Evolutionary conservation across 2,888 invertebrate genomes (phyloP), one percentile per base, ranked within the genome.

Genomic region (Podotricha telesiphe): DNA sequence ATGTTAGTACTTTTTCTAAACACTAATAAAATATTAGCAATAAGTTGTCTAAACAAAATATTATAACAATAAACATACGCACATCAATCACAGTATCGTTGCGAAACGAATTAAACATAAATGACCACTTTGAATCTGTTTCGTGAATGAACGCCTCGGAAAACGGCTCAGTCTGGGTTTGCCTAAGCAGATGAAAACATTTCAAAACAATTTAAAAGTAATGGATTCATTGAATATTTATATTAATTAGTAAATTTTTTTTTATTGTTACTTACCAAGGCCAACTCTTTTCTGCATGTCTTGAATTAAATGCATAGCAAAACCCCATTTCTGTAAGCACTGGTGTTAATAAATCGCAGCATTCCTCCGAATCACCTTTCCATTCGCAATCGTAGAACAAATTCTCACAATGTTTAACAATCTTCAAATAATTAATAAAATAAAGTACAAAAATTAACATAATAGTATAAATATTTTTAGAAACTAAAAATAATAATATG

Each of bases 281-380:
- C 94, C 94, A 94, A 3, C 78, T 80, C 75, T 82, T 89, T 76
- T 94, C 94, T 48, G 94, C 93, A 76, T 95, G 94, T 73, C 91
- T 85, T 0, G 94, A 94, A 80, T 96, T 96, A 79, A 96, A 96
- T 13, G 95, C 94, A 79, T 95, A 96, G 79, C 96, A 96, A 78
- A 95, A 95, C 2, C 96, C 96, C 84, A 94, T 94, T 83, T 96
- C 96, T 0, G 96, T 96, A 76, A 96, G 95, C n/a, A 96, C 94
- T 0, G 96, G 95, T 67, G 93, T 90, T 62, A 96, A 94, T 68
- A 94, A 88, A 19, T 94, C 92, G 78, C 96, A 96, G 78, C 96
- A 96, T 72, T 94, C 91, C 69, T 95, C 94, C 0, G 91, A 86
- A 76, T 94, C 94, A n/a, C 94, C 94, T 78, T 96, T 95, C 91